phyloP scores from a whole-genome alignment of 1,140 invertebrate species.

The Eupristina koningsbergeri region DNA sequence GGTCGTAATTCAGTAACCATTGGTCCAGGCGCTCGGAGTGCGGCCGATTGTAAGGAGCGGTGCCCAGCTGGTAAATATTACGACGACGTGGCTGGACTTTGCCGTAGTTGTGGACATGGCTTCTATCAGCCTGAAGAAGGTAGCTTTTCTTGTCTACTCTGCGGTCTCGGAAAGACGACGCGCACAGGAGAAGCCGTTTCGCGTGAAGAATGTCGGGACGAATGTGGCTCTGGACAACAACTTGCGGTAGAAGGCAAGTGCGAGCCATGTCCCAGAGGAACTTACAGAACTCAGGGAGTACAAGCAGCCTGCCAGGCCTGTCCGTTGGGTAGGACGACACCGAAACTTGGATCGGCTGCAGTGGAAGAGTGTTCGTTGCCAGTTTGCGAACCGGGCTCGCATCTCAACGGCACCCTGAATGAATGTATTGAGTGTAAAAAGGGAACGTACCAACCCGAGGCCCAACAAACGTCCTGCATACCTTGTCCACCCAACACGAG shows the following conservation, averaged over 20 bases:
- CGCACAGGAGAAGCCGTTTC: slow-evolving; percentile 92
- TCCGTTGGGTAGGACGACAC: slow-evolving; percentile 91
- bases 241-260: slow-evolving; percentile 91
- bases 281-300: slow-evolving; percentile 89
- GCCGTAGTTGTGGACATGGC: slow-evolving; percentile 93
- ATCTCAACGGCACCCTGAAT: slow-evolving; percentile 88
- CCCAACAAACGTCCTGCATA: slow-evolving; percentile 90
- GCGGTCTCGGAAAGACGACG: slow-evolving; percentile 94
- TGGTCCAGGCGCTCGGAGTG: slow-evolving; percentile 86
- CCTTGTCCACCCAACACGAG: slow-evolving; percentile 94
- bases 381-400: slow-evolving; percentile 88
- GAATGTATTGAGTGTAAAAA: slow-evolving; percentile 91
- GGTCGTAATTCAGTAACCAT: slow-evolving; percentile 90
- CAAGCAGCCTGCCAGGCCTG: slow-evolving; percentile 91
- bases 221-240: slow-evolving; percentile 92
- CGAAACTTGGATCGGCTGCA: slow-evolving; percentile 84
- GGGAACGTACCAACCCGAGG: slow-evolving; percentile 93
- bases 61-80: slow-evolving; percentile 94
- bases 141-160: slow-evolving; percentile 90
- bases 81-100: slow-evolving; percentile 87
- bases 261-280: slow-evolving; percentile 92
- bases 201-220: slow-evolving; percentile 88
- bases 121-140: slow-evolving; percentile 94
- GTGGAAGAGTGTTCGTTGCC: slow-evolving; percentile 94
- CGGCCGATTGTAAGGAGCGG: slow-evolving; percentile 92